Conservation (phyloP, 2,797 vertebrate genomes). For the Acanthiza pusilla region DNA sequence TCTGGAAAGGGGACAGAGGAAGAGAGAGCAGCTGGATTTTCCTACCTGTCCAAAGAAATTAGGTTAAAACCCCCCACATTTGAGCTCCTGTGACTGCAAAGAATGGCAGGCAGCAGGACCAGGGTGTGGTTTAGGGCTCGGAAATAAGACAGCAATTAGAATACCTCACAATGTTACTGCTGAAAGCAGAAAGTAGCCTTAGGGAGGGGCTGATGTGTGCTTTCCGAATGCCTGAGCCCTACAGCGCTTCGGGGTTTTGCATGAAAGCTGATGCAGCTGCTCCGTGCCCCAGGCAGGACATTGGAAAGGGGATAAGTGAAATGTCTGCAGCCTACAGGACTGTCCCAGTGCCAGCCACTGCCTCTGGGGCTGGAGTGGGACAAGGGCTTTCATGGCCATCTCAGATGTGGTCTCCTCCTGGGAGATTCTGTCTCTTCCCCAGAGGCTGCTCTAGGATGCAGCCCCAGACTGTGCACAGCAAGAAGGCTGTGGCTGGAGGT, state of each 20-base stretch:
- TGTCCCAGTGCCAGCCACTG: background rate
- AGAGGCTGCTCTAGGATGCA: background rate
- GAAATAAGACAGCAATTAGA: background rate
- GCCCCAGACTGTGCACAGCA: background rate
- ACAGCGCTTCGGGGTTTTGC: accelerated
- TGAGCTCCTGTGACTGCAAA: background rate
- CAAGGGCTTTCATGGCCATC: accelerated
- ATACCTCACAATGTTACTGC: background rate
- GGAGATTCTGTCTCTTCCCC: accelerated
- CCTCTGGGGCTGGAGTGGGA: background rate
- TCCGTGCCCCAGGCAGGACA: background rate
- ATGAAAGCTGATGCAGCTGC: background rate
- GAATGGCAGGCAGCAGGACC: background rate
- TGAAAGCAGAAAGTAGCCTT: background rate
- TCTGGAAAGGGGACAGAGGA: background rate
- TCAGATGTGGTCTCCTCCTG: background rate
- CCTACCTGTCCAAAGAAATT: background rate
- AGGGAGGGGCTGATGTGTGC: background rate
- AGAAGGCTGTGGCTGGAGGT: background rate
- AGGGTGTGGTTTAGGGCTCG: background rate
- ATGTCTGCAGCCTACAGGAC: background rate
- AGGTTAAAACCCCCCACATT: background rate
- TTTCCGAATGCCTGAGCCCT: background rate
- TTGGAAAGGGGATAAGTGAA: background rate
- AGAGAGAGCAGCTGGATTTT: background rate